These are phyloP conservation scores for Lamprologus lemairii DNA, from an alignment of 2,113 vertebrate genomes.

Conservation along the genomic window DNA sequence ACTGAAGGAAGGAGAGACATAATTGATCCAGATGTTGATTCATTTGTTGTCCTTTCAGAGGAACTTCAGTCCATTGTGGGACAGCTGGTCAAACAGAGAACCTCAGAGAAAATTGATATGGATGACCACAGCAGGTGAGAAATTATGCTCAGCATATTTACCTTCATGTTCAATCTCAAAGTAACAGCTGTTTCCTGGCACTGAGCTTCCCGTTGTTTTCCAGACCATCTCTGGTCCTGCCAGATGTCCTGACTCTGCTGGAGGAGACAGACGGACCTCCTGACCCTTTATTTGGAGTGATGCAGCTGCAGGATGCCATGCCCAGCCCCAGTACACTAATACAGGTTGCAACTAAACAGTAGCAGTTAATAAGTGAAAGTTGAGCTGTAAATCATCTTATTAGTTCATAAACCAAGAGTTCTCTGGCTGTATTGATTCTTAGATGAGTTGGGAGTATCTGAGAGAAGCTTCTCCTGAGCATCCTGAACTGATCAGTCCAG, in stretches of 20 bases:
- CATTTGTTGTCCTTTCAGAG: conserved; percentile 56
- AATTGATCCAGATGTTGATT: background rate
- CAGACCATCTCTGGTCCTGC: conserved; percentile 35
- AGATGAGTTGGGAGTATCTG: conserved; percentile 55
- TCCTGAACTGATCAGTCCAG: background rate
- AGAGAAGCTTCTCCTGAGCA: conserved; percentile 21
- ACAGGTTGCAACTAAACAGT: conserved; percentile 36
- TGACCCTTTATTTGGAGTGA: conserved; percentile 66
- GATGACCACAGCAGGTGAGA: conserved; percentile 48
- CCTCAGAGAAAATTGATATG: conserved; percentile 64
- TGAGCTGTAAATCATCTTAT: background rate
- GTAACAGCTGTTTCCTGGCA: background rate
- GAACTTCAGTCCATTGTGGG: conserved; percentile 73
- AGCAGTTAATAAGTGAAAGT: background rate
- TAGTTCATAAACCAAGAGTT: background rate
- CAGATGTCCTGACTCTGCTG: conserved; percentile 40
- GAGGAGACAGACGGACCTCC: conserved; percentile 49
- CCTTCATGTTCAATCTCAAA: background rate
- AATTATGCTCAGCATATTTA: background rate
- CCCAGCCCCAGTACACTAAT: conserved; percentile 52
- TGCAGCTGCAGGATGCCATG: conserved; percentile 17
- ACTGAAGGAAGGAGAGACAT: background rate
- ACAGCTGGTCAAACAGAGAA: conserved; percentile 52
- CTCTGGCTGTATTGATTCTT: background rate
- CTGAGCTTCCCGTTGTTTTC: background rate